Evolutionary conservation across 2,113 vertebrate species (phyloP), one percentile per base, ranked within the genome.

Genomic region (Sinocyclocheilus grahami): DNA sequence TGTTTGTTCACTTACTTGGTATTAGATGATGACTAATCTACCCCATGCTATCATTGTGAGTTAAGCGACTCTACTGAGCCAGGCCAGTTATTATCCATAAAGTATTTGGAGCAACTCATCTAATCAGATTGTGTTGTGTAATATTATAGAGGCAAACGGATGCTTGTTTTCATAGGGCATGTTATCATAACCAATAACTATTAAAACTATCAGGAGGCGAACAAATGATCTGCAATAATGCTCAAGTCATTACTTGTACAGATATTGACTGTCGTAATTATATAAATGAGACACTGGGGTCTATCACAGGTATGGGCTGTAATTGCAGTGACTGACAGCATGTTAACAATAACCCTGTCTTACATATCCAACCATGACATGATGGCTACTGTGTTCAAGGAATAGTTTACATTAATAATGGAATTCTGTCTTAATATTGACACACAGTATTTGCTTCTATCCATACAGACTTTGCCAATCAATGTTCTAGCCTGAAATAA

Each of bases 161-260:
- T 63, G 78, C 78, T 63, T 80, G 78, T 80, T 63, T 42, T 39
- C 22, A 22, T 39, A 74, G 39, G 39, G 37, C 37, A 42, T 11
- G 22, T 42, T 82, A 48, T 82, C 65, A 39, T 85, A 10, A 42
- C 71, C 72, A 85, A 46, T 76, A 85, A 62, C 71, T 18, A n/a
- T 74, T 48, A 77, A 7, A 24, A 30, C 27, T 62, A 62, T 71
- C 72, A 63, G 55, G 69, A 77, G 71, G 65, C 20, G 1, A 51
- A 48, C 55, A 60, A 85, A 46, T 67, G 63, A 82, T 82, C 22
- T 51, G 62, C 7, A 82, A 51, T 69, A 82, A 69, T 27, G 80
- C 8, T 69, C 0, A 0, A 80, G 55, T 80, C 78, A 80, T 80
- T 80, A 80, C 42, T n/a, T 12, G 53, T 30, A 58, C 20, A 58